A percentile compares a stretch with the other conserved stretches of the same genome.
phyloP scores from a whole-genome alignment of 2,797 vertebrate genomes.

The Pachyuromys duprasi region DNA sequence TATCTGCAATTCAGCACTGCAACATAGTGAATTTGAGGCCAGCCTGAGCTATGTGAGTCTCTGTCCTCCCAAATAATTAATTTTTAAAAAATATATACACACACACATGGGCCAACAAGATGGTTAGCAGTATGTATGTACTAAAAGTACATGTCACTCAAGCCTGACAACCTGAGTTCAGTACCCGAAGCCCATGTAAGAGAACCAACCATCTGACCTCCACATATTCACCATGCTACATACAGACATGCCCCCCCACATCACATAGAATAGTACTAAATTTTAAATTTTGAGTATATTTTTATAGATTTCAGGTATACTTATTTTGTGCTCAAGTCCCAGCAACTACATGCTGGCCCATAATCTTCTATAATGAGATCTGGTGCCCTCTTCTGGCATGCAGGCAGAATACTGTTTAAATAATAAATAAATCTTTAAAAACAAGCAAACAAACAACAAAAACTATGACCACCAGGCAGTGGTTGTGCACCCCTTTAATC shows the following conservation, averaged over 20 bases:
- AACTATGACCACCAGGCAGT: too few species aligned
- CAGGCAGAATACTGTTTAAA: too few species aligned
- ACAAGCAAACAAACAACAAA: too few species aligned
- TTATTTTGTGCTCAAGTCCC: not conserved
- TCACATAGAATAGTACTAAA: not conserved
- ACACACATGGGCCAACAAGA: not conserved
- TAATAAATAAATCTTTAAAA: too few species aligned
- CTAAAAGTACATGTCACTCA: not conserved
- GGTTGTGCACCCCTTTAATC: too few species aligned
- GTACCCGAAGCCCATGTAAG: not conserved
- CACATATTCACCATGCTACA: not conserved
- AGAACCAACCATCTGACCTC: not conserved
- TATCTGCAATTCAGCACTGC: not conserved
- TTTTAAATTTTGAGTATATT: not conserved
- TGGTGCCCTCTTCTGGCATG: too few species aligned
- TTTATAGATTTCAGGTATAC: not conserved
- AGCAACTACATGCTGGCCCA: too few species aligned
- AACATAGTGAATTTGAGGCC: not conserved
- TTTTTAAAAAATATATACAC: not conserved
- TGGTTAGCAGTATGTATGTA: not conserved
- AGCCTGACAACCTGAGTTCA: not conserved
- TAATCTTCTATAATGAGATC: too few species aligned
- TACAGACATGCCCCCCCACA: not conserved
- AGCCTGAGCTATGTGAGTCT: not conserved
- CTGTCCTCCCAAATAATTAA: too few species aligned